phyloP scores from a whole-genome alignment of 2,113 vertebrate species.

The Saiga tatarica region DNA sequence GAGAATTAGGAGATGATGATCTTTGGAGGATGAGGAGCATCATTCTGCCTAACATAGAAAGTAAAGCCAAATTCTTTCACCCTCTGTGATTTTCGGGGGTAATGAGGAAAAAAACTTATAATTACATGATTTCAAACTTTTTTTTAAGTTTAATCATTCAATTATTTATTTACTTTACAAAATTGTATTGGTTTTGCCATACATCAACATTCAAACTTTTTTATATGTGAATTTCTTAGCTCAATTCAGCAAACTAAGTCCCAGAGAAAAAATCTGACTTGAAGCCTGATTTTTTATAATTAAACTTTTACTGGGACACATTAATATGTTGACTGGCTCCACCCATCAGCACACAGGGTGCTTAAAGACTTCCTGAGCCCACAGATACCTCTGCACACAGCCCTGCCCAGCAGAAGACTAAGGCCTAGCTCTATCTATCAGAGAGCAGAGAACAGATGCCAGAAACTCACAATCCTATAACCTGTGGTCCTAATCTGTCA shows the following conservation, averaged over 20 bases:
- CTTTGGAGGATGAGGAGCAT: background rate
- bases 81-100: background rate
- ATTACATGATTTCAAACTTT: background rate
- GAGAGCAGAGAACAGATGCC: background rate
- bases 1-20: background rate
- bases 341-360: background rate
- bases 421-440: background rate
- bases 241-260: background rate
- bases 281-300: background rate
- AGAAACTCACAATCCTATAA: background rate
- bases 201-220: background rate
- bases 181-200: too few species aligned
- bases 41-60: background rate
- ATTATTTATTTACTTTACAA: too few species aligned
- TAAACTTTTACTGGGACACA: background rate
- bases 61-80: background rate
- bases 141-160: too few species aligned
- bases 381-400: background rate
- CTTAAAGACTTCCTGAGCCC: background rate
- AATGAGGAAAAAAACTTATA: background rate
- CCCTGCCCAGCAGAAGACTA: background rate
- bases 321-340: background rate
- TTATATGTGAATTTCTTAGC: background rate
- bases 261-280: background rate
- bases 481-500: background rate